Conservation (phyloP, 2,797 vertebrate genomes). For the Rousettus madagascariensis region DNA sequence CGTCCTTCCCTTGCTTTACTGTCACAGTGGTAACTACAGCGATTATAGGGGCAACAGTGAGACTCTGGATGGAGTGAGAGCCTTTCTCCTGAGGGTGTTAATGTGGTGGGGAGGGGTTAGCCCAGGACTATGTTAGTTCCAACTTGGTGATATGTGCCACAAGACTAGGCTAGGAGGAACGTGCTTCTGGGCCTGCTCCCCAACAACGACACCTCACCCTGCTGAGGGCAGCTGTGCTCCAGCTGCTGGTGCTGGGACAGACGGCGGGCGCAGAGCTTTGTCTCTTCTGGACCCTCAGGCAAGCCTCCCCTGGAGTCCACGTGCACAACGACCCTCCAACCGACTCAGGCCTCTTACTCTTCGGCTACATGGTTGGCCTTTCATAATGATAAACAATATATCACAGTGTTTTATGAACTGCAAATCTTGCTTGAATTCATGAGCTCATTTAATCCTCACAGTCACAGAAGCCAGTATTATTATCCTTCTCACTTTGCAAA, state of each 20-base stretch:
- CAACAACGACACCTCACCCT: background rate
- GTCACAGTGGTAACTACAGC: conserved; percentile 65
- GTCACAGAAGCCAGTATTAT: background rate
- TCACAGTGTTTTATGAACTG: background rate
- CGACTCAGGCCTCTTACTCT: background rate
- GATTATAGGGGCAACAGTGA: conserved; percentile 57
- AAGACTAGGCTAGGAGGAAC: background rate
- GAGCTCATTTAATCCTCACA: background rate
- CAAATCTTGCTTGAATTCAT: background rate
- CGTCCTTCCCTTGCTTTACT: background rate
- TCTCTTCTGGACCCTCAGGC: background rate
- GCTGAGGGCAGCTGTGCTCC: background rate
- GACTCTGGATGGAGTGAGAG: conserved; percentile 1
- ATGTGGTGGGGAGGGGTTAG: background rate
- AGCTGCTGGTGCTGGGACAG: no score
- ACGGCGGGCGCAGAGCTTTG: no score
- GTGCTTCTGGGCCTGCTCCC: background rate
- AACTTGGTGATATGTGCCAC: background rate
- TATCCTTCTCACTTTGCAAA: background rate
- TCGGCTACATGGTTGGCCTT: background rate
- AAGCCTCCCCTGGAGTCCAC: background rate
- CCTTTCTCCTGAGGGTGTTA: conserved; percentile 47
- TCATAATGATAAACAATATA: no score
- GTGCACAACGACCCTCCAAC: background rate
- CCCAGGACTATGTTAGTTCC: background rate